Base-by-base conservation (phyloP, 2,888 invertebrate species). In the Xylocampa areola region DNA sequence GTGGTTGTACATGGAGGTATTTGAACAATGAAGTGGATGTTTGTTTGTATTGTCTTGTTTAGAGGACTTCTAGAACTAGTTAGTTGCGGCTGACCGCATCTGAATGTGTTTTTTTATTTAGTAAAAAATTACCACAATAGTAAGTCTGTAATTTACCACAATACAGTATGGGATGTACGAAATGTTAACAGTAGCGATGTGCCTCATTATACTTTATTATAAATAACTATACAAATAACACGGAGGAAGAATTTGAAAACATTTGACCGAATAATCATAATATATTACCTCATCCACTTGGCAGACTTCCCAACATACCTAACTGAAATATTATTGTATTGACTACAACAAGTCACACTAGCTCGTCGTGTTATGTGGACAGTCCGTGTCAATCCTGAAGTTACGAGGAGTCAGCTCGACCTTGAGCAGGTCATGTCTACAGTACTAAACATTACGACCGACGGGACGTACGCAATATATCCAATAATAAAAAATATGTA, bases 401-500 rank as follows among this genome's bases (percentile, higher is more conserved):
- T 10, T 6, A 7, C 10, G 2, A 11, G 29, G 16, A 5, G 6
- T 16, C 23, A 25, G 8, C 8, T 25, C 8, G 40, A 41, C 51
- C 36, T 59, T 25, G 40, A 3, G 4, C 3, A 45, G 33, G 21
- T 29, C 39, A 11, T 10, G 39, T 27, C 10, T n/a, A 14, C 14
- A 7, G 6, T 19, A 21, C 25, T 40, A 35, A 30, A 60, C 29
- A 11, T 39, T 44, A 60, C 44, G 44, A 40, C 40, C 16, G 48
- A 4, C 16, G 40, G 10, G 8, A 52, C 40, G 44, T 13, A n/a
- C n/a, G n/a, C n/a, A n/a, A n/a, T n/a, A 62, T 21, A 48, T 29
- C 16, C 33, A 54, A 49, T 48, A 48, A 33, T 61, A 53, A 53
- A 61, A 45, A 43, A 30, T 35, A 44, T n/a, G n/a, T 43, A 29